Evolutionary conservation across 2,113 vertebrate species (phyloP).

Genomic region (Climacteris rufus): DNA sequence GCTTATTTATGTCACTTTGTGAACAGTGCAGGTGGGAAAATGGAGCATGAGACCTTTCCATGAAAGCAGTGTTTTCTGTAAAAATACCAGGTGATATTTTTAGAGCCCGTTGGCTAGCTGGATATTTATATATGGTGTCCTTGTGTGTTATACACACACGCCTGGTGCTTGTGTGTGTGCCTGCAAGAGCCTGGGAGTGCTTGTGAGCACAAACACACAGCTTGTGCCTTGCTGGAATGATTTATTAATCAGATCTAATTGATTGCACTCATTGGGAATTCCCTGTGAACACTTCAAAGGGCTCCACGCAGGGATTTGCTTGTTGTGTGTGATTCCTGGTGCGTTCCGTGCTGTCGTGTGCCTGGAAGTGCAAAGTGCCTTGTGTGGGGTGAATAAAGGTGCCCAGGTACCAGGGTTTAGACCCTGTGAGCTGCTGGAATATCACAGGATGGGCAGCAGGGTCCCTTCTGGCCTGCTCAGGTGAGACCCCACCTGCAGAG

Average conservation of each 20-base stretch:
- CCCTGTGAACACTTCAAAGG: constrained; percentile 17
- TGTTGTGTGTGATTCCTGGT: neutral
- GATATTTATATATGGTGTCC: neutral
- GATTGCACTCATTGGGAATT: constrained; percentile 32
- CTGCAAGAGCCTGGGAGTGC: neutral
- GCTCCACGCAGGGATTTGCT: neutral
- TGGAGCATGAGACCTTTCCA: neutral
- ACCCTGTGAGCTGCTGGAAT: neutral
- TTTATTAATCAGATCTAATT: constrained; percentile 11
- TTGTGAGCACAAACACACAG: neutral
- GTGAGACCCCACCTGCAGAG: neutral
- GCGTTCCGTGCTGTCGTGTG: neutral
- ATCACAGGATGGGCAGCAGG: neutral
- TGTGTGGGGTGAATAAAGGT: neutral
- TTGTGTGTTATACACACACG: neutral
- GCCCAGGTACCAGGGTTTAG: neutral
- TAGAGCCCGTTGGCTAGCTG: neutral
- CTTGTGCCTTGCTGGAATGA: neutral
- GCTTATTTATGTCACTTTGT: constrained; percentile 12
- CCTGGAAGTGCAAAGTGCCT: neutral
- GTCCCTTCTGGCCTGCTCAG: neutral
- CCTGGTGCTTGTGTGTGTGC: neutral
- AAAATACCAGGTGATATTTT: neutral
- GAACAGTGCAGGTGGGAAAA: constrained; percentile 1
- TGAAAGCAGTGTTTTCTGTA: neutral